Evolutionary conservation across 2,113 vertebrate genomes (phyloP).

Genomic region (Campylorhamphus procurvoides): DNA sequence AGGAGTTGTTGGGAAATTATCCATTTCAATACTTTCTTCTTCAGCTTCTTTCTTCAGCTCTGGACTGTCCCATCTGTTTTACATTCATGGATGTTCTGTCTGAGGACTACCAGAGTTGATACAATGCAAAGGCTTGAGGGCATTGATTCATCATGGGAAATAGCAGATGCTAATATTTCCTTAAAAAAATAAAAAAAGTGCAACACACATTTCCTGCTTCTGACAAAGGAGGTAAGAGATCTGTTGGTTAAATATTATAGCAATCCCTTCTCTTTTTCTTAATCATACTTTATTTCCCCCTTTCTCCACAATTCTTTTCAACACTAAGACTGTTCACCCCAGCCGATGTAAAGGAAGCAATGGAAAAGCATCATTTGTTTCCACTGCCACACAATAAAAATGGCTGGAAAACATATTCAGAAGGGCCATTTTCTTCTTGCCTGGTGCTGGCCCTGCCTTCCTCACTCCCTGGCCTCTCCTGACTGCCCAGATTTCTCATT

Average conservation of each 20-base stretch:
- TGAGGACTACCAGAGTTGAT: background rate
- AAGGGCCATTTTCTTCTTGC: background rate
- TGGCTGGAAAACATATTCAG: background rate
- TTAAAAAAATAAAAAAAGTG: background rate
- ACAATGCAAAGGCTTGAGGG: background rate
- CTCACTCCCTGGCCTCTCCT: background rate
- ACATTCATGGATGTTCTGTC: background rate
- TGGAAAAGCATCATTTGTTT: fast-evolving
- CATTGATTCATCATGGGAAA: background rate
- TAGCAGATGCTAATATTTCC: background rate
- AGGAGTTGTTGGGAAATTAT: background rate
- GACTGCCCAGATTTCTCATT: background rate
- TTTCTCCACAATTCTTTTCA: background rate
- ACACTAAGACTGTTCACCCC: fast-evolving
- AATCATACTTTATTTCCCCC: background rate
- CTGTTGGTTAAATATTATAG: background rate
- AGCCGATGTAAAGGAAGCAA: background rate
- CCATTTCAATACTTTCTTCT: background rate
- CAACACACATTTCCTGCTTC: background rate
- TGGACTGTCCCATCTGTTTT: background rate
- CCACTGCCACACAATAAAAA: background rate
- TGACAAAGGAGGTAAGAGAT: background rate
- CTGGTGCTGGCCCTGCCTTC: background rate
- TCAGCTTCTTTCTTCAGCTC: background rate
- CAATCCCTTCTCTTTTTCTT: background rate